Percentiles rank a stretch among this genome's conserved stretches.
Evolutionary conservation across 2,797 vertebrate species (phyloP).

Genomic region (Myotis vivesi): DNA sequence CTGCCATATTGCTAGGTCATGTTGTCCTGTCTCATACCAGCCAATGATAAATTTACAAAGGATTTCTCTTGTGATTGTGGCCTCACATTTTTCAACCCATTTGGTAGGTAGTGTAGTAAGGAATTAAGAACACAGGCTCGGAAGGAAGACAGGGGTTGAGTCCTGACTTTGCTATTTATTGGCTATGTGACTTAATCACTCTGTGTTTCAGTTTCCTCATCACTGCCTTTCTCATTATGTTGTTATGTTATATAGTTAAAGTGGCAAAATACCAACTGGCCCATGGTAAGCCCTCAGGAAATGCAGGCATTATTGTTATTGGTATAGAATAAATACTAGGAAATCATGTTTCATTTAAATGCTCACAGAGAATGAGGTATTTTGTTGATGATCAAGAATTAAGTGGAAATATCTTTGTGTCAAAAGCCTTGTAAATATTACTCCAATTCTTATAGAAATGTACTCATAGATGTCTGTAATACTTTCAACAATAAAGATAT

Average conservation of each 20-base stretch:
- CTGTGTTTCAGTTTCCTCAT: neutral
- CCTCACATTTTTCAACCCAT: neutral
- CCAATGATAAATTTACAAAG: neutral
- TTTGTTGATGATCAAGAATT: slow-evolving; percentile 38
- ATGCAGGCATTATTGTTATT: neutral
- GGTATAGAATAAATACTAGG: neutral
- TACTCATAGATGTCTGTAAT: neutral
- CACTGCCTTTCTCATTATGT: neutral
- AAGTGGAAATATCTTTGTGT: neutral
- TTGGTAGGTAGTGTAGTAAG: neutral
- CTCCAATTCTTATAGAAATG: neutral
- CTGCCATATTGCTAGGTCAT: neutral
- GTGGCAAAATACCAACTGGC: neutral
- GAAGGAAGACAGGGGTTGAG: neutral
- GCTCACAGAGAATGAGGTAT: slow-evolving; percentile 8
- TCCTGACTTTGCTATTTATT: neutral
- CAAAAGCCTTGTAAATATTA: slow-evolving; percentile 31
- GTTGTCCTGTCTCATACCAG: neutral
- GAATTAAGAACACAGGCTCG: neutral
- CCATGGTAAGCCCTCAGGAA: neutral
- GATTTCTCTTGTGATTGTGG: neutral
- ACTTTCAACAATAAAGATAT: too few relatives aligned
- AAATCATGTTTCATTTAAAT: slow-evolving; percentile 32
- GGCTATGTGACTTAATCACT: neutral
- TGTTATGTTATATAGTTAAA: neutral